A percentile compares a stretch with the other conserved stretches of the same genome.
Conservation (phyloP, 2,888 invertebrate species). For the Mythimna pallens region DNA sequence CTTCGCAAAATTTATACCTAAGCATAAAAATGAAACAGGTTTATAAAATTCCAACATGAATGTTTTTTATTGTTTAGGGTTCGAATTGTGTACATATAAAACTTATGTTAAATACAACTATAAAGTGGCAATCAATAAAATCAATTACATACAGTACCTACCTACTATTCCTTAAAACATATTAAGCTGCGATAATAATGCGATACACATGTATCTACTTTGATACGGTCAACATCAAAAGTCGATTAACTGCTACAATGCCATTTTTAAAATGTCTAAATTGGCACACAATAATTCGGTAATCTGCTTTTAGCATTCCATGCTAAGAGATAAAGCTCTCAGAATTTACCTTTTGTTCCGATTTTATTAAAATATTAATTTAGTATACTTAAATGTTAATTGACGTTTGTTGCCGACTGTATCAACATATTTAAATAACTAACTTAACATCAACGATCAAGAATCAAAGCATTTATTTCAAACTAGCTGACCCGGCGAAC, state of each 20-base stretch:
- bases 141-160: neutral
- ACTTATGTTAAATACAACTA: slow-evolving; percentile 6
- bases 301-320: neutral
- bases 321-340: too few species aligned
- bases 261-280: neutral
- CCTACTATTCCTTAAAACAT: neutral
- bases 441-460: too few species aligned
- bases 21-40: slow-evolving; percentile 58
- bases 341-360: too few species aligned
- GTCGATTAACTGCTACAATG: neutral
- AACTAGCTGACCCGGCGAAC: too few species aligned
- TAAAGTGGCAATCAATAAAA: slow-evolving; percentile 12
- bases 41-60: slow-evolving; percentile 50
- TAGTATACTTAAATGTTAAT: too few species aligned
- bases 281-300: neutral
- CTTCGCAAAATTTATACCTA: slow-evolving; percentile 75
- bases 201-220: neutral
- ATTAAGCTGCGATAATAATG: neutral
- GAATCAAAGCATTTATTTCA: too few species aligned
- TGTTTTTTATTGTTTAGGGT: slow-evolving; percentile 16
- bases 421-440: too few species aligned
- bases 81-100: slow-evolving; percentile 34
- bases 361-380: too few species aligned
- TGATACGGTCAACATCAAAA: neutral
- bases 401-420: too few species aligned